Evolutionary conservation across 2,113 vertebrate species (phyloP), one percentile per base, ranked within the genome.

Genomic region (Pluvialis apricaria): DNA sequence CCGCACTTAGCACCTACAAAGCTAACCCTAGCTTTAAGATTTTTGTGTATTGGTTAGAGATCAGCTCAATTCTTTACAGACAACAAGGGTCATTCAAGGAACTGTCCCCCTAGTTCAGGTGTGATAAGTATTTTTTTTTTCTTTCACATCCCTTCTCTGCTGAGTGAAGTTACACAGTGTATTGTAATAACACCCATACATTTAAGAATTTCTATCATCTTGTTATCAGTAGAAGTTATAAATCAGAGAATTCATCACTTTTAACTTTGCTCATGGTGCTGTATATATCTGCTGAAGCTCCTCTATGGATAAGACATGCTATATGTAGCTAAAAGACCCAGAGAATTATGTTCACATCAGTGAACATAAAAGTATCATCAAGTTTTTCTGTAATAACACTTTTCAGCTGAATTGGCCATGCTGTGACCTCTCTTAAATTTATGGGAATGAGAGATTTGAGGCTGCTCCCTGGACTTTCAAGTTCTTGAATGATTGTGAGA

Each of bases 341-440:
- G 88, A 98, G 96, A 98, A 97, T 97, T 96, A 97, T 98, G 94
- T 96, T 97, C 97, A 97, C 90, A 91, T 97, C 96, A 96, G 86
- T 81, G 94, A 97, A 92, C 96, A 97, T 97, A 96, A 97, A 98
- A 96, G 96, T 96, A 95, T 97, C 92, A 96, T 97, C 88, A 96
- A 93, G 92, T 94, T 95, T 98, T 95, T 98, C 88, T 92, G 94
- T 88, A 97, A 93, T 83, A 96, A 97, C 94, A 95, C 94, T 97
- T 97, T 97, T 96, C 92, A 96, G 90, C 71, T 96, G 96, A 97
- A 96, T 97, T 98, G 94, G 96, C 91, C 93, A 96, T 75, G 86
- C 88, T 97, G 92, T 97, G 97, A 97, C 97, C 97, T 97, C 96
- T 97, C 93, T 95, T 96, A 97, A 97, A 98, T 97, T 97, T 97